Conservation (phyloP, 1,140 invertebrate species). For the Mizuhopecten yessoensis region DNA sequence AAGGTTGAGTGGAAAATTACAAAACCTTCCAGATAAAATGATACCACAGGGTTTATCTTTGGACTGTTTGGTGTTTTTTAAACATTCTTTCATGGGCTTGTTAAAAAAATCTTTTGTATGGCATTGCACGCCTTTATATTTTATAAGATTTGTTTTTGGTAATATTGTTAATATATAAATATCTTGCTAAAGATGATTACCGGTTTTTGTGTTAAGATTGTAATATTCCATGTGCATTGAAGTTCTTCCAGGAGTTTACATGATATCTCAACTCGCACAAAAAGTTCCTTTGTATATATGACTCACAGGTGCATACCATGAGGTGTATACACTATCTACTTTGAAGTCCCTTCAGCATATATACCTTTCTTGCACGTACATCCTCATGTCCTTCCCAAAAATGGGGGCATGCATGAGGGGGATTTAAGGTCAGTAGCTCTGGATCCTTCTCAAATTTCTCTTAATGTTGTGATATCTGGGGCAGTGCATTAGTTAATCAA, state of each 20-base stretch:
- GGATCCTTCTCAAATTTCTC: too few species aligned
- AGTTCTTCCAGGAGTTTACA: not conserved
- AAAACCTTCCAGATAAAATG: not conserved
- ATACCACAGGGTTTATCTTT: slow-evolving; percentile 18
- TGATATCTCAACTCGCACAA: not conserved
- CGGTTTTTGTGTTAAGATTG: not conserved
- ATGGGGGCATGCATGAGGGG: too few species aligned
- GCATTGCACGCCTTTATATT: slow-evolving; percentile 7
- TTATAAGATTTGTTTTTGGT: not conserved
- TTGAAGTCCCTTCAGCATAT: not conserved
- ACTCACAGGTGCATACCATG: slow-evolving; percentile 23
- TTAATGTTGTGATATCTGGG: too few species aligned
- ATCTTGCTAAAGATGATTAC: not conserved
- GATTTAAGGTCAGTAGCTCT: too few species aligned
- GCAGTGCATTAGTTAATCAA: too few species aligned
- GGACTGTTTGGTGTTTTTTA: not conserved
- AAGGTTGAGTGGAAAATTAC: slow-evolving; percentile 22
- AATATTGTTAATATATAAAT: slow-evolving; percentile 19
- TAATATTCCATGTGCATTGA: not conserved
- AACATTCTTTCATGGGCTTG: not conserved
- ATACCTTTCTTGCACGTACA: not conserved
- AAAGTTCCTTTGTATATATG: not conserved
- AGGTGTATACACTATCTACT: not conserved
- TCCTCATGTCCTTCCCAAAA: not conserved
- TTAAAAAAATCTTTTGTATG: not conserved